Base-by-base conservation (phyloP, 1,140 invertebrate species). In the Penaeus vannamei region DNA sequence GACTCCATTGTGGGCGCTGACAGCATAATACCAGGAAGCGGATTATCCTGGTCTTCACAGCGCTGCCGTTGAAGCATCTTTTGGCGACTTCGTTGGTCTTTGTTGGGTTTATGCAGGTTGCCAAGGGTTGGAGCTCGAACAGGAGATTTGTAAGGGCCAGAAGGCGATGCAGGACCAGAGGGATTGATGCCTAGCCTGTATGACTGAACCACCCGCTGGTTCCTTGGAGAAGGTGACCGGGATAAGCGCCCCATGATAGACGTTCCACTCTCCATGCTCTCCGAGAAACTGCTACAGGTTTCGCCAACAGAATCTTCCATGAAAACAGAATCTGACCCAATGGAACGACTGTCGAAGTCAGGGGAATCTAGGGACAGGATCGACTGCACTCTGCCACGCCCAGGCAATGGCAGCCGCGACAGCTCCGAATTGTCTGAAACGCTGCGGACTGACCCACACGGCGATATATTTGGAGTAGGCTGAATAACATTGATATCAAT, bases 401-500 rank as follows among this genome's bases (percentile, higher is more conserved):
- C 76, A 64, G 90, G 91, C 36, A 90, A 61, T 42, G 88, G 85
- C 36, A 90, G 76, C 46, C 86, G 36, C 2, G 84, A 53, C 20
- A 85, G 69, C 10, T 88, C 80, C 2, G 86, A 60, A 53, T 90
- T 87, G 66, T 91, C 91, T 10, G 91, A 90, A 36, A 91, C 87
- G 59, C 91, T 91, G 26, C 91, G 89, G 59, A 91, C 88, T 32
- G 90, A 91, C 32, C 90, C 90, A 60, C 90, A 91, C 23, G 90
- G 90, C 59, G 90, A 91, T 36, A 91, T 89, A 72, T 91, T 91
- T 23, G 91, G 91, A 22, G 91, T 91, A 26, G 91, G 91, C 60
- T 91, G 91, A 69, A 91, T 91, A 32, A 91, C 91, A 83, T 91
- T 91, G 64, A 91, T 91, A 76, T 91, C 91, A 53, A 91, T 91